phyloP scores from a whole-genome alignment of 2,888 invertebrate species.

The Heliconius erato region DNA sequence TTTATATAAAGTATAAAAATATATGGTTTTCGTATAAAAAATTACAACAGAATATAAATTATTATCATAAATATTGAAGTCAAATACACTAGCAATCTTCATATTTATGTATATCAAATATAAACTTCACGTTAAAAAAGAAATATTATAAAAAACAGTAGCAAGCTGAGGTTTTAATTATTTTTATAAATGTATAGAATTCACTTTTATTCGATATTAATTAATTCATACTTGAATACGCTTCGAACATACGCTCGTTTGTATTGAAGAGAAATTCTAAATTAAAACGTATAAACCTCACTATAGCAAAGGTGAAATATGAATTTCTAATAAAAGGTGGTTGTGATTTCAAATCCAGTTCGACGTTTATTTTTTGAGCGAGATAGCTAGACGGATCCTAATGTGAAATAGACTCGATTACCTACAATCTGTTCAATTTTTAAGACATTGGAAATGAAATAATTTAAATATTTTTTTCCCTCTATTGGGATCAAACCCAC shows the following conservation, averaged over 20 bases:
- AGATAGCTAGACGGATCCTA: too few relatives aligned
- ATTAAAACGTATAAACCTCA: not conserved
- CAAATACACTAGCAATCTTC: not conserved
- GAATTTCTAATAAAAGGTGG: too few relatives aligned
- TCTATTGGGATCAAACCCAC: not conserved
- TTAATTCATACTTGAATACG: slow-evolving; percentile 21
- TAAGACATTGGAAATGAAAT: too few relatives aligned
- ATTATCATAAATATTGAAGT: too few relatives aligned
- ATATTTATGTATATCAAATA: not conserved
- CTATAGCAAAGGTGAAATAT: not conserved
- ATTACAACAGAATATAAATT: too few relatives aligned
- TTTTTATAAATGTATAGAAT: slow-evolving; percentile 18
- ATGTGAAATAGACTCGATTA: too few relatives aligned
- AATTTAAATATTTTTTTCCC: not conserved
- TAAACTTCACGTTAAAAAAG: not conserved
- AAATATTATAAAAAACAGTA: not conserved
- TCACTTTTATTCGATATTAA: slow-evolving; percentile 18
- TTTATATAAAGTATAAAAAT: too few relatives aligned
- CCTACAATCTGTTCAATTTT: too few relatives aligned
- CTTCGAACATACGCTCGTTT: slow-evolving; percentile 3
- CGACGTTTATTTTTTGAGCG: too few relatives aligned
- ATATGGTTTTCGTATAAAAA: too few relatives aligned
- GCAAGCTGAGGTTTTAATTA: slow-evolving; percentile 21
- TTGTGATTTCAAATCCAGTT: not conserved
- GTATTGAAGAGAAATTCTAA: slow-evolving; percentile 6